Conservation (phyloP, 2,113 vertebrate species). For the Circaetus cinerascens region DNA sequence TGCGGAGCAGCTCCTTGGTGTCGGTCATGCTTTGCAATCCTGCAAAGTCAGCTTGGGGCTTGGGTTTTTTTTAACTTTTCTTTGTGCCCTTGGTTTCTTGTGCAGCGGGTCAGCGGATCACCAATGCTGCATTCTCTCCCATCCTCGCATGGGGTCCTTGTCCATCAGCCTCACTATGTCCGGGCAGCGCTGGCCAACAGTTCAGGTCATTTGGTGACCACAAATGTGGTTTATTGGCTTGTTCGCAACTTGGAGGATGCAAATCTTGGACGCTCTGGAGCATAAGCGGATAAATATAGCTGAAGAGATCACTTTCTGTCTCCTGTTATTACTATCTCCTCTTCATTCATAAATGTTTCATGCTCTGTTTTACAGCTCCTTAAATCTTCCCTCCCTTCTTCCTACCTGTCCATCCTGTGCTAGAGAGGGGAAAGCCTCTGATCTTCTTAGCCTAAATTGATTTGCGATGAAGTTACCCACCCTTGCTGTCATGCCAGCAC, state of each 20-base stretch:
- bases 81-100: background rate
- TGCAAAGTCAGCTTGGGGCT: background rate
- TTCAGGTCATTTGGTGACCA: background rate
- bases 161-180: background rate
- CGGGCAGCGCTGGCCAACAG: fast-evolving
- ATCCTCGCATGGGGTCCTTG: background rate
- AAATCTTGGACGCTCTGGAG: background rate
- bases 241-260: background rate
- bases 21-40: fast-evolving
- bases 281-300: background rate
- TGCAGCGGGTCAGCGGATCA: too few relatives aligned
- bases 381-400: background rate
- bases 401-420: background rate
- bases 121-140: background rate
- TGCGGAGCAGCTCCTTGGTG: background rate
- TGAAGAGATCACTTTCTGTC: background rate
- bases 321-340: background rate
- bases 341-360: background rate
- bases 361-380: background rate
- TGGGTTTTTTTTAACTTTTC: fast-evolving
- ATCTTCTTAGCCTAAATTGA: background rate
- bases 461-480: fast-evolving
- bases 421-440: background rate
- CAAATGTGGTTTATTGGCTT: background rate
- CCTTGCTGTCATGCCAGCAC: background rate